These are phyloP conservation scores for Drosophila triauraria DNA, from an alignment of 1,140 invertebrate species.

Conservation along the genomic window DNA sequence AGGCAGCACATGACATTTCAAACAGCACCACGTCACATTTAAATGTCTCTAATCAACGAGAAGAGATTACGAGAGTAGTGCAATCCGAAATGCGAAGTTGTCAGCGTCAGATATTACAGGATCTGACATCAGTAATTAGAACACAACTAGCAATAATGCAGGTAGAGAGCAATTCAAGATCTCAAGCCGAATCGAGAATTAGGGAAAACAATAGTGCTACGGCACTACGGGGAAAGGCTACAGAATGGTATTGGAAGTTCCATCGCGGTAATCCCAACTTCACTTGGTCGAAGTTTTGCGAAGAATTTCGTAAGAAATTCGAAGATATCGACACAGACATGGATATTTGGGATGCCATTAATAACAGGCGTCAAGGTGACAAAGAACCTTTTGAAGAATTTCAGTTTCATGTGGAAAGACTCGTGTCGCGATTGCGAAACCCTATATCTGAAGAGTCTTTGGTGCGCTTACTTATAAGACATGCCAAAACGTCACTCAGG, in stretches of 20 bases:
- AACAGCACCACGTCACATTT: not conserved
- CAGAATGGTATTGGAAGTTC: slow-evolving; percentile 30
- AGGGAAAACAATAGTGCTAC: not conserved
- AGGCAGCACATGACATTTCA: not conserved
- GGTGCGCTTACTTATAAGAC: no score
- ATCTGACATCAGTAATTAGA: not conserved
- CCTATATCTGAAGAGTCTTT: slow-evolving; percentile 1
- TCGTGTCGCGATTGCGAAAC: not conserved
- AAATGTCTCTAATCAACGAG: not conserved
- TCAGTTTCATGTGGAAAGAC: slow-evolving; percentile 2
- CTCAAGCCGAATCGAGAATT: not conserved
- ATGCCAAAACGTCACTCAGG: no score
- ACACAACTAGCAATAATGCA: not conserved
- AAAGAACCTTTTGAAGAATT: slow-evolving; percentile 11
- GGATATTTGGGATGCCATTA: no score
- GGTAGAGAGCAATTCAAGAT: not conserved
- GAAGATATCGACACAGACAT: slow-evolving; percentile 4
- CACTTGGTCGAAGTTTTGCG: slow-evolving; percentile 2
- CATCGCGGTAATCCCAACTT: slow-evolving; percentile 2
- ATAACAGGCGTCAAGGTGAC: no score
- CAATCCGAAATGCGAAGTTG: not conserved
- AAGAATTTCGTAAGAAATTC: slow-evolving; percentile 9
- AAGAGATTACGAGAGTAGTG: not conserved
- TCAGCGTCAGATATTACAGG: not conserved
- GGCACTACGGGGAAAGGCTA: not conserved